phyloP scores from a whole-genome alignment of 2,888 invertebrate species.

The Quadroppia sp. region DNA sequence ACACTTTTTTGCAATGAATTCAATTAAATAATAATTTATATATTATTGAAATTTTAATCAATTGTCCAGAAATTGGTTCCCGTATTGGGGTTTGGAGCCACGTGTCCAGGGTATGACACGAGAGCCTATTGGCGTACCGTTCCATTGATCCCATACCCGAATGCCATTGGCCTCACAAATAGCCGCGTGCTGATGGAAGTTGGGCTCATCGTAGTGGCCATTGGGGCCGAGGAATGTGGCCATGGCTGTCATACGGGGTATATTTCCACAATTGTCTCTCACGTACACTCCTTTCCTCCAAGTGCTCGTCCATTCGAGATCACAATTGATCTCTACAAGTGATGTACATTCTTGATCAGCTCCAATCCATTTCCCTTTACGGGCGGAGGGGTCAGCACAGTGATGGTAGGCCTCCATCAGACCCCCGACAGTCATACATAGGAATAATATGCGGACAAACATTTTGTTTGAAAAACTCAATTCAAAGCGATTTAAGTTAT shows the following conservation, averaged over 20 bases:
- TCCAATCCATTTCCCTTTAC: conserved; percentile 28
- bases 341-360: conserved; percentile 37
- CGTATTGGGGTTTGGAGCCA: conserved; percentile 6
- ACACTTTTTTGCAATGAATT: no score
- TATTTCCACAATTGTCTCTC: conserved; percentile 35
- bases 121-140: conserved; percentile 24
- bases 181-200: conserved; percentile 38
- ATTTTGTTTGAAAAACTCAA: no score
- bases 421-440: background rate
- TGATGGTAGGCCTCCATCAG: conserved; percentile 13
- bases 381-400: conserved; percentile 10
- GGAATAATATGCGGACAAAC: background rate
- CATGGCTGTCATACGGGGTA: conserved; percentile 39
- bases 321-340: conserved; percentile 31
- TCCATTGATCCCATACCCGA: conserved; percentile 38
- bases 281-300: conserved; percentile 37
- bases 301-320: conserved; percentile 26
- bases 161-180: conserved; percentile 37
- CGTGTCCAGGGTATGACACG: conserved; percentile 30
- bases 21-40: background rate
- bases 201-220: conserved; percentile 35
- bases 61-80: conserved; percentile 41
- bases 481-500: no score
- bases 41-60: conserved; percentile 2
- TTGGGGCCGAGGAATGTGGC: conserved; percentile 40